Base-by-base conservation (phyloP, 1,140 invertebrate species). In the Drosophila paulistorum region DNA sequence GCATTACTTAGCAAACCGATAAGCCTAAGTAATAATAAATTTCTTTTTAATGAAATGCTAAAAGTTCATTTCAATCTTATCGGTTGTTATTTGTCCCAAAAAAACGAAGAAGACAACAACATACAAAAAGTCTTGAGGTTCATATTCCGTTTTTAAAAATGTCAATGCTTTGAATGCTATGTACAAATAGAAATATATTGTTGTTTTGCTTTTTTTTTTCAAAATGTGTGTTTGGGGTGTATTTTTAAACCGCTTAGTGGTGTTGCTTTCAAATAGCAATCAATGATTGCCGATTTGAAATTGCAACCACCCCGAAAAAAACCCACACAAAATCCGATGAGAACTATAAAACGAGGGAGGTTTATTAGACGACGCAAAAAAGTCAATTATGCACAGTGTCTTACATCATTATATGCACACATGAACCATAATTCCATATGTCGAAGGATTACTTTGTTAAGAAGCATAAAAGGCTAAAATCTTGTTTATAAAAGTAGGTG, bases 1-100 rank as follows among this genome's bases (percentile, higher is more conserved):
- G 68, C 45, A 45, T 65, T 17, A 26, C 55, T 65, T 33, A 26
- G 48, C 13, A 20, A 35, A 20, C 75, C 68, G 83, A 86, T 87
- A 86, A 87, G 83, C 72, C 59, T 83, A 83, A 80, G 79, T 71
- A 77, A 80, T 77, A 87, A 87, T 81, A 76, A 85, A 85, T 85
- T 65, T 64, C 62, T 70, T 77, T 83, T 83, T 87, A 89, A 87
- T 87, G 76, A 83, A 87, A 89, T 69, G 58, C 65, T 68, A 72
- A 77, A 65, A 79, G 72, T 71, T 73, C 79, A 65, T 58, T 71
- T 59, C 17, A 39, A 66, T 51, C 68, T 79, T 82, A 86, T 82
- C 79, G 23, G 42, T 30, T 41, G 39, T 39, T 59, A 37, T 76
- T 58, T 39, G 41, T 41, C 23, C 26, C 41, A 30, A 39, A 41